A percentile compares a stretch with the other conserved stretches of the same genome.
Evolutionary conservation across 30 jellyfish, hydroid and myxozoan genomes (phyloP).

Genomic region (Cassiopea xamachana): DNA sequence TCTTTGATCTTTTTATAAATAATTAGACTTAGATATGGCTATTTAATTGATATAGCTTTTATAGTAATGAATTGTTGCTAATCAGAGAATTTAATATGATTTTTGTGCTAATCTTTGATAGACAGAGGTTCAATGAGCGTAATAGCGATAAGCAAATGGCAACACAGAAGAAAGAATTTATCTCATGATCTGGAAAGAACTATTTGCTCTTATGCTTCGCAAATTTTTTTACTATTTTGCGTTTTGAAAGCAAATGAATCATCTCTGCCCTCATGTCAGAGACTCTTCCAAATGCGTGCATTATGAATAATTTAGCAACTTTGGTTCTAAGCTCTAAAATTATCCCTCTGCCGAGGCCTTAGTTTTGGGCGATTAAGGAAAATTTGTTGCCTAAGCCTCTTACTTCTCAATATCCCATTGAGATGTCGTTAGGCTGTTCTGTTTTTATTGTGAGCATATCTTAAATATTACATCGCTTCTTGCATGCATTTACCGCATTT

Average conservation of each 20-base stretch:
- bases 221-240: background rate
- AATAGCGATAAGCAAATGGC: too few species aligned
- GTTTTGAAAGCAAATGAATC: slow-evolving; percentile 32
- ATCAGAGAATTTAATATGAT: background rate
- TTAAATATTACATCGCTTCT: slow-evolving; percentile 44
- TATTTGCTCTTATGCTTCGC: background rate
- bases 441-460: slow-evolving; percentile 56
- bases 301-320: slow-evolving; percentile 49
- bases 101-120: background rate
- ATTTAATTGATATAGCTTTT: too few species aligned
- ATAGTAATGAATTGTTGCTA: background rate
- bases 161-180: background rate
- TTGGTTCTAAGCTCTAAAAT: slow-evolving; percentile 52
- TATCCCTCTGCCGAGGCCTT: slow-evolving; percentile 49
- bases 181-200: background rate
- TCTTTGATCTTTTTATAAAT: background rate
- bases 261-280: slow-evolving; percentile 10
- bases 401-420: slow-evolving; percentile 58
- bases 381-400: slow-evolving; percentile 59
- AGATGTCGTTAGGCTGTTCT: slow-evolving; percentile 54
- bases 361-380: slow-evolving; percentile 57
- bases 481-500: slow-evolving; percentile 54
- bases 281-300: slow-evolving; percentile 29
- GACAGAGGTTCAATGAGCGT: background rate
- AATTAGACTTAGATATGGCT: background rate